Evolutionary conservation across 2,797 vertebrate species (phyloP).

Genomic region (Tiaroga cobitis): DNA sequence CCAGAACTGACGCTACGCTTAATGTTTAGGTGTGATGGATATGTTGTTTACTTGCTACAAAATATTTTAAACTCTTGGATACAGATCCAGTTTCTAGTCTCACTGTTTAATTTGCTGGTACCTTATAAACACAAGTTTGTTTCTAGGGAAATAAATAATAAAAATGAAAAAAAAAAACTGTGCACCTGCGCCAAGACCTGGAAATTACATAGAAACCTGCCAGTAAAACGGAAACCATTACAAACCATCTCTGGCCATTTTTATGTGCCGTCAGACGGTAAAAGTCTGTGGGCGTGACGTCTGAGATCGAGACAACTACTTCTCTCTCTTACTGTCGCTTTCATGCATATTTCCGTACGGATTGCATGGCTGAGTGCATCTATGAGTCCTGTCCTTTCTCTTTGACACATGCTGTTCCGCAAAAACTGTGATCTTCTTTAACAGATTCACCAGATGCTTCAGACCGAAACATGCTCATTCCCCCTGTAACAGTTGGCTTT

Average conservation of each 20-base stretch:
- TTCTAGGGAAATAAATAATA: neutral
- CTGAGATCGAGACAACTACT: neutral
- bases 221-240: neutral
- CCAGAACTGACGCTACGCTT: too few species aligned
- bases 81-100: neutral
- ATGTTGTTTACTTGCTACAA: neutral
- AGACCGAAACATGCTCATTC: conserved; percentile 21
- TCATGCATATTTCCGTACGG: conserved; percentile 13
- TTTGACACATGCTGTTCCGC: neutral
- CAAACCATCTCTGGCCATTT: neutral
- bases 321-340: neutral
- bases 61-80: neutral
- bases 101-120: neutral
- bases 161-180: neutral
- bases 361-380: conserved; percentile 9
- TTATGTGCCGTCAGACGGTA: neutral
- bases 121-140: neutral
- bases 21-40: neutral
- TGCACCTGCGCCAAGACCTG: neutral
- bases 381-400: conserved; percentile 4
- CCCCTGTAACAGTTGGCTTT: neutral
- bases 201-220: neutral
- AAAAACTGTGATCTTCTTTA: conserved; percentile 14
- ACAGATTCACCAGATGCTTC: conserved; percentile 7
- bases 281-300: neutral